Evolutionary conservation across 2,888 invertebrate species (phyloP), one percentile per base, ranked within the genome.

Genomic region (Bellardia pandia): DNA sequence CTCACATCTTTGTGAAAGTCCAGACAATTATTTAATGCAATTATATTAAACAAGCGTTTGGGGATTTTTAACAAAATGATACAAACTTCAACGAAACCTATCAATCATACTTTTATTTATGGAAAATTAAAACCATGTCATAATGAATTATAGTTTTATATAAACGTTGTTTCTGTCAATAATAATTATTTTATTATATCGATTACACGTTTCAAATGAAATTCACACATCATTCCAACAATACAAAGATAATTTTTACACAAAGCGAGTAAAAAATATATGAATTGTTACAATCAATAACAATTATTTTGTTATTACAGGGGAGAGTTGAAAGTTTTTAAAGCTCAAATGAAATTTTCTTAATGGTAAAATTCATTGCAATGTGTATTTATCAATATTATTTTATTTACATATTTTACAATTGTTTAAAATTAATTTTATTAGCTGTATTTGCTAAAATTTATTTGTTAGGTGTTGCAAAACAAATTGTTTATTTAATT

Each of bases 101-200:
- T 71, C 53, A 53, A 71, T 71, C 53, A 37, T 5, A 30, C 30
- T 68, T 45, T 30, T 68, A 3, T 45, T 9, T 45, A 13, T 2
- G 1, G 2, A 45, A 45, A 45, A 11, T 14, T 0, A 14, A 68
- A 30, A 23, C 9, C 11, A 45, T 45, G 11, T 66, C 11, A 42
- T 23, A 45, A 23, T 66, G 13, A 66, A 3, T 30, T 23, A 56
- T 13, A 56, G 7, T 6, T 9, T 0, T 11, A 56, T 9, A 23
- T 0, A 62, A 37, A 40, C 14, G 9, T 14, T 8, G 40, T 62
- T 40, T 40, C 8, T n/a, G 62, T 40, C 62, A 62, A 62, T 62
- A 56, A 62, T n/a, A 62, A 62, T 40, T 37, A 62, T 62, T 40
- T 13, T 33, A 56, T 56, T 56, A 56, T 56, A 56, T 56, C 23